Conservation (phyloP, 2,797 vertebrate species). For the Siniperca undulata region DNA sequence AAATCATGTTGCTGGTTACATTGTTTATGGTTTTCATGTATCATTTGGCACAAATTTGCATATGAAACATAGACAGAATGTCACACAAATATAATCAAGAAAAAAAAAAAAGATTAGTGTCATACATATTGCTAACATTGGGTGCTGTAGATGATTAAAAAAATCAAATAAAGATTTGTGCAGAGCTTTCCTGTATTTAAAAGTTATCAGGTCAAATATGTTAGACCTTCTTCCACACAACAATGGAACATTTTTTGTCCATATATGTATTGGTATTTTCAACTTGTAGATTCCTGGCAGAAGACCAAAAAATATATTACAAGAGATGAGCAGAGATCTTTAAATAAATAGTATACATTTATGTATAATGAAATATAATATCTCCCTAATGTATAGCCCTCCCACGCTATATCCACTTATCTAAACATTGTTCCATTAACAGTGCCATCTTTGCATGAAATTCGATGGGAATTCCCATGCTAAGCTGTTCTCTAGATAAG, state of each 20-base stretch:
- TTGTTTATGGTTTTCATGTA: constrained; percentile 11
- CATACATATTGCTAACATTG: not conserved
- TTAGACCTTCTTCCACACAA: constrained; percentile 15
- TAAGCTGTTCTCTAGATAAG: constrained; percentile 44
- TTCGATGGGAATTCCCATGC: constrained; percentile 24
- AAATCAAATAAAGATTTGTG: not conserved
- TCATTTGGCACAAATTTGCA: constrained; percentile 14
- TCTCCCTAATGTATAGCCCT: constrained; percentile 42
- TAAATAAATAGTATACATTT: constrained; percentile 18
- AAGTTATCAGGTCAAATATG: not conserved
- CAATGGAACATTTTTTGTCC: constrained; percentile 12
- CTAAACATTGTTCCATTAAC: constrained; percentile 33
- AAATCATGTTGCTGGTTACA: constrained; percentile 4
- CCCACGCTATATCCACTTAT: constrained; percentile 31
- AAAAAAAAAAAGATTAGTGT: not conserved
- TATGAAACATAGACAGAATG: constrained; percentile 14
- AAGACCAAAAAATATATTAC: constrained; percentile 14
- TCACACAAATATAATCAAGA: not conserved
- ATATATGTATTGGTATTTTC: constrained; percentile 18
- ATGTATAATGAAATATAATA: constrained; percentile 36
- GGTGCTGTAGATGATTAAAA: not conserved
- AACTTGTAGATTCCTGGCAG: constrained; percentile 24
- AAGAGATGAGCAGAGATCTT: constrained; percentile 21
- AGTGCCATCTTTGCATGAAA: constrained; percentile 49
- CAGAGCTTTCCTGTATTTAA: not conserved